These are phyloP conservation scores for Melanotaenia parkinsoni DNA, from an alignment of 2,797 vertebrate genomes.

Conservation along the genomic window DNA sequence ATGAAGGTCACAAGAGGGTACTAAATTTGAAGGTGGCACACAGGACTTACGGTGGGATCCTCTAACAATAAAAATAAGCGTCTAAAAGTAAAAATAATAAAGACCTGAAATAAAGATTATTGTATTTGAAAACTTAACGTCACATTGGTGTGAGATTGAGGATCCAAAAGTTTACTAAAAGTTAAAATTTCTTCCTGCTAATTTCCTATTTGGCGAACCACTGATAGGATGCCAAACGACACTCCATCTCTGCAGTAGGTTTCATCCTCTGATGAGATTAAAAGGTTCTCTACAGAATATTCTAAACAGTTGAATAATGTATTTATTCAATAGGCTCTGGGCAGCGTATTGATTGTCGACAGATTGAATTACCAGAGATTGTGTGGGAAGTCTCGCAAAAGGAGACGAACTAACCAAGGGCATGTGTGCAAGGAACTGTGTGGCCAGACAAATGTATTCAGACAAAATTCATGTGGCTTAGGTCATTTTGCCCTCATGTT, in stretches of 20 bases:
- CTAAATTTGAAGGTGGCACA: too few species aligned
- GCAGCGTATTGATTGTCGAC: conserved; percentile 77
- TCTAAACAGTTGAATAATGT: conserved; percentile 78
- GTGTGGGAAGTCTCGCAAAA: conserved; percentile 69
- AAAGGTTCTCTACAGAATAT: conserved; percentile 29
- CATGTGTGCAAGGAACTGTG: conserved; percentile 75
- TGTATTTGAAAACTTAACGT: conserved; percentile 1
- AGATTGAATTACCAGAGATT: conserved; percentile 76
- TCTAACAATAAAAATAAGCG: conserved; percentile 39
- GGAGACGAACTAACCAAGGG: conserved; percentile 75
- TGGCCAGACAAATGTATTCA: conserved; percentile 70
- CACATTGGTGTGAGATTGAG: conserved; percentile 5
- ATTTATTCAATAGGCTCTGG: conserved; percentile 78
- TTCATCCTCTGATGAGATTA: conserved; percentile 45
- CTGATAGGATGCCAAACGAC: conserved; percentile 26
- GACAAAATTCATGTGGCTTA: conserved; percentile 61
- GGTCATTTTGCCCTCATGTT: conserved; percentile 63
- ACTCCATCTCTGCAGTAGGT: conserved; percentile 26
- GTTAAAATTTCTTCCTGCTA: conserved; percentile 8
- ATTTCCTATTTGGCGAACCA: conserved; percentile 18
- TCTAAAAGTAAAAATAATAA: conserved; percentile 52
- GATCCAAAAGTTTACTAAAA: conserved; percentile 19
- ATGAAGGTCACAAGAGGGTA: too few species aligned
- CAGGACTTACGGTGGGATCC: conserved; percentile 34
- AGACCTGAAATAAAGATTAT: conserved; percentile 75